These are phyloP conservation scores for Prosapia bicincta DNA, from an alignment of 2,888 invertebrate species.

Conservation along the genomic window DNA sequence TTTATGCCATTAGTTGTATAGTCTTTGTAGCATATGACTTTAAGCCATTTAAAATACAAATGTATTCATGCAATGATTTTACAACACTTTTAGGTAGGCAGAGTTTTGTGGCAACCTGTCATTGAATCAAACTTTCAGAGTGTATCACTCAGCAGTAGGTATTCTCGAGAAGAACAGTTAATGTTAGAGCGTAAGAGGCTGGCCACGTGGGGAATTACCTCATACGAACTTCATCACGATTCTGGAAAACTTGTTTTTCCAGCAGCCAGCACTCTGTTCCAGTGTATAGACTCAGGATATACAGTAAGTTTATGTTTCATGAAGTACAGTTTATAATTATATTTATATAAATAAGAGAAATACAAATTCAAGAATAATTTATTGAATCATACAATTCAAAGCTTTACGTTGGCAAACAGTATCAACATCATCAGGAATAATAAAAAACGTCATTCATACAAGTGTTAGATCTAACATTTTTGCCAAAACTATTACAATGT, in stretches of 20 bases:
- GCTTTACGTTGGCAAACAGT: too few relatives aligned
- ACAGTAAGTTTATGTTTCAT: constrained; percentile 50
- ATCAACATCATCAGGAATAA: too few relatives aligned
- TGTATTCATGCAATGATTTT: too few relatives aligned
- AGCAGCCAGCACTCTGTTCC: constrained; percentile 82
- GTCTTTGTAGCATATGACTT: too few relatives aligned
- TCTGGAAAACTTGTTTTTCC: constrained; percentile 89
- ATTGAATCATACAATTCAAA: too few relatives aligned
- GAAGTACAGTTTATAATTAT: too few relatives aligned
- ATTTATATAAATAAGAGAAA: background rate
- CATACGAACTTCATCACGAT: constrained; percentile 80
- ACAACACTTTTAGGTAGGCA: constrained; percentile 43
- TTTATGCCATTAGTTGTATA: too few relatives aligned
- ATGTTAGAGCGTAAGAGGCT: constrained; percentile 88
- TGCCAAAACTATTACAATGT: too few relatives aligned
- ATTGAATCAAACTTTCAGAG: constrained; percentile 73
- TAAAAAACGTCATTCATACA: too few relatives aligned
- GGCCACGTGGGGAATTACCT: constrained; percentile 90
- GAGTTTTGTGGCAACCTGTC: constrained; percentile 75
- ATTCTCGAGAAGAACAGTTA: constrained; percentile 84
- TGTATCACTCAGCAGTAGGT: constrained; percentile 49
- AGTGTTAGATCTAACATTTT: constrained; percentile 4
- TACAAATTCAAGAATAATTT: too few relatives aligned
- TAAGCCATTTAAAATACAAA: too few relatives aligned
- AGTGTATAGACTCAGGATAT: constrained; percentile 72